Base-by-base conservation (phyloP, 2,113 vertebrate genomes). In the Crypturellus undulatus region DNA sequence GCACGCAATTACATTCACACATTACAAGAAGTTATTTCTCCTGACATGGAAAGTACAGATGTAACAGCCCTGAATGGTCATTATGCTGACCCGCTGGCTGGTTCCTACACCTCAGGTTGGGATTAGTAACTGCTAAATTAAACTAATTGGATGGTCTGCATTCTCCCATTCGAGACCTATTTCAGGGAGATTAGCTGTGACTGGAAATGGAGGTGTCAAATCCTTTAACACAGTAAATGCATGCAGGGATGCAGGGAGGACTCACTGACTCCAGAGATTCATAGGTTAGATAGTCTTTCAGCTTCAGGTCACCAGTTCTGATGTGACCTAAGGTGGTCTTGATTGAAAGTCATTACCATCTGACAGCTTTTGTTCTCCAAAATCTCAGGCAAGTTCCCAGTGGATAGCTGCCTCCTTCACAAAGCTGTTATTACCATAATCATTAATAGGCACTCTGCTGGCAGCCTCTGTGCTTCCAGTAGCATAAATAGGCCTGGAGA, bases 351-450 rank as follows among this genome's bases (percentile, higher is more conserved):
- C 79, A 16, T 92, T 87, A 62, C 77, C 51, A 69, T 85, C 54
- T 87, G 75, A 32, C 32, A 94, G 42, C 64, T 90, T 76, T 86
- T 86, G 45, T 90, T 92, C 47, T 85, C 42, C 78, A 28, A 86
- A 80, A 59, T 77, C 51, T 78, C 40, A 60, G 25, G 17, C 2
- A 0, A 67, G 42, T 75, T 86, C 69, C 47, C 62, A 52, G 8
- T 42, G n/a, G 72, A 64, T 52, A 79, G 45, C 38, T 58, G 5
- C 28, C n/a, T 38, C 45, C 79, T 81, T 87, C 64, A 70, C 49
- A 89, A 87, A 90, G 51, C 68, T 28, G 28, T 47, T 25, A 5
- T 82, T 89, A 56, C 58, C 17, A 12, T 71, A 42, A 47, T 77
- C 69, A 25, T 84, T 75, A 85, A 63, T 6, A 81, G 56, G 16